A percentile compares a stretch with the other conserved stretches of the same genome.
These are phyloP conservation scores for Idris sp. DNA, from an alignment of 1,140 invertebrate species.

Conservation along the genomic window DNA sequence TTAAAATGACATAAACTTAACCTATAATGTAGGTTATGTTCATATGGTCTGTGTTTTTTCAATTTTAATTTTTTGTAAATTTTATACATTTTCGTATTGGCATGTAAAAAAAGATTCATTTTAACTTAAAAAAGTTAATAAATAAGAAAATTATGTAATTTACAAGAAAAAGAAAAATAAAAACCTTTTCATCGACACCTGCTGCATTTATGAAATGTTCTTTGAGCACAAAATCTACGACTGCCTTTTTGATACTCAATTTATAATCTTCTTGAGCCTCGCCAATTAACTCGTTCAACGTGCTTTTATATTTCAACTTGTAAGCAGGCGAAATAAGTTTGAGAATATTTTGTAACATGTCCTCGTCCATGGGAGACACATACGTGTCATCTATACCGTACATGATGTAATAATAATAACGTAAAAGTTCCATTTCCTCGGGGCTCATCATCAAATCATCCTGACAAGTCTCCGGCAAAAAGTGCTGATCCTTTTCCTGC, in stretches of 20 bases:
- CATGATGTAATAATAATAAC: constrained; percentile 94
- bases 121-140: too few species aligned
- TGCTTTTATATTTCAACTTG: constrained; percentile 80
- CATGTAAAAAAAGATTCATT: too few species aligned
- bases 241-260: constrained; percentile 91
- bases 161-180: neutral
- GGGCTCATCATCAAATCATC: constrained; percentile 77
- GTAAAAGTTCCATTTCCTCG: constrained; percentile 84
- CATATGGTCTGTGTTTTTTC: too few species aligned
- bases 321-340: constrained; percentile 71
- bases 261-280: constrained; percentile 89
- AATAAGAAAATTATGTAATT: too few species aligned
- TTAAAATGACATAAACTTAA: too few species aligned
- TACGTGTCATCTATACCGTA: constrained; percentile 92
- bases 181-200: constrained; percentile 38
- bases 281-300: constrained; percentile 79
- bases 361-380: constrained; percentile 85
- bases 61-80: too few species aligned
- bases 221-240: constrained; percentile 91
- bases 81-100: too few species aligned
- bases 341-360: constrained; percentile 79
- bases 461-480: too few species aligned
- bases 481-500: too few species aligned
- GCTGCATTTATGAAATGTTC: constrained; percentile 79
- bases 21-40: too few species aligned